Conservation (phyloP, 2,113 vertebrate species). For the Penelope pileata region DNA sequence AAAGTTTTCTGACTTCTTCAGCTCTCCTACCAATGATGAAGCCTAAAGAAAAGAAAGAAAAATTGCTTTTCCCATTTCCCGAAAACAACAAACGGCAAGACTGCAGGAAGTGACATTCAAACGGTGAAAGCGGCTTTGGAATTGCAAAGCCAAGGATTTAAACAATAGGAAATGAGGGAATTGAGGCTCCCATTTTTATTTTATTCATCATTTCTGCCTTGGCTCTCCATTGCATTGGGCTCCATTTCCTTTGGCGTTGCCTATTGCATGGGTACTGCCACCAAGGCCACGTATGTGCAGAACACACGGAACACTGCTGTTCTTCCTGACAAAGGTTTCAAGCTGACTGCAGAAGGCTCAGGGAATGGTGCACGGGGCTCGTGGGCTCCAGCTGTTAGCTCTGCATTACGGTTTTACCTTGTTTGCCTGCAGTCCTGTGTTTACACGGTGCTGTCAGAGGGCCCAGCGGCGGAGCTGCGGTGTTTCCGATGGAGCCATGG, state of each 20-base stretch:
- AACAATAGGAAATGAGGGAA: not conserved
- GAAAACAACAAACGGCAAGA: not conserved
- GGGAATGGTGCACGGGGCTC: not conserved
- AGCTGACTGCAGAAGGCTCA: not conserved
- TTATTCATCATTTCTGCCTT: not conserved
- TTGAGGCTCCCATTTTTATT: not conserved
- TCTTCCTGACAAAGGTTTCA: accelerated
- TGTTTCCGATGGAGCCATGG: not conserved
- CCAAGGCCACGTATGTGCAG: not conserved
- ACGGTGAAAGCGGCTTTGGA: not conserved
- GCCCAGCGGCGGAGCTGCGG: not conserved
- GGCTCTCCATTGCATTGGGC: not conserved
- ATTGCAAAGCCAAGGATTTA: not conserved
- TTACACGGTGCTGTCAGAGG: conserved; percentile 15
- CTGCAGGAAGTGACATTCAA: not conserved
- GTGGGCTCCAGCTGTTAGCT: not conserved
- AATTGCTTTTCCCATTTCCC: not conserved
- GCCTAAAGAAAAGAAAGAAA: not conserved
- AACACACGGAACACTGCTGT: too few relatives aligned
- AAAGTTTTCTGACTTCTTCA: not conserved
- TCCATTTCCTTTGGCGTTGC: not conserved
- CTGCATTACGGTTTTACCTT: not conserved
- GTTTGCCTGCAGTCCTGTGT: not conserved
- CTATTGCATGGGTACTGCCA: not conserved
- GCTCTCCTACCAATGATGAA: not conserved